phyloP scores from a whole-genome alignment of 2,113 vertebrate genomes.

The Amblyornis subalaris region DNA sequence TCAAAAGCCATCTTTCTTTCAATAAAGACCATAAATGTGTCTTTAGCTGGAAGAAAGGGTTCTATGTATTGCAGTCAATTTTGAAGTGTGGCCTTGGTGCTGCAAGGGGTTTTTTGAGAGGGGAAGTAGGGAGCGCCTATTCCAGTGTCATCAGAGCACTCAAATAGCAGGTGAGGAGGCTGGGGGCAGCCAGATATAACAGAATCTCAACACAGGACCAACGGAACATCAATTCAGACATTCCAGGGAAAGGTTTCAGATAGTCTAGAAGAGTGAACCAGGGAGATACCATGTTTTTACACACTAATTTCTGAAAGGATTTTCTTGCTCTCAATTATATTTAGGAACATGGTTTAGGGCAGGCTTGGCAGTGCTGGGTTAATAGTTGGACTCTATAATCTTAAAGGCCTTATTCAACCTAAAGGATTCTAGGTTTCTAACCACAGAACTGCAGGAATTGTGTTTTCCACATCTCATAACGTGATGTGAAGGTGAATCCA shows the following conservation, averaged over 20 bases:
- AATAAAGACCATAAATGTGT: neutral
- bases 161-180: neutral
- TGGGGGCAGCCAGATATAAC: neutral
- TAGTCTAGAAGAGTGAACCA: neutral
- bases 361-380: neutral
- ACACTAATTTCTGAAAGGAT: neutral
- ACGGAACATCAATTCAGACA: neutral
- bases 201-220: neutral
- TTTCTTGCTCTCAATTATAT: neutral
- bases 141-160: neutral
- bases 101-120: neutral
- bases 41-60: neutral
- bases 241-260: neutral
- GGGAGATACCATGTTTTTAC: neutral
- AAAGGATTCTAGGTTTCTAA: neutral
- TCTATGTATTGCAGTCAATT: neutral
- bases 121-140: neutral
- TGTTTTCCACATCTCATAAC: neutral
- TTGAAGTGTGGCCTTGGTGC: rapidly evolving
- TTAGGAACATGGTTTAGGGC: neutral
- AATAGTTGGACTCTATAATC: neutral
- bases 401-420: neutral
- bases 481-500: neutral
- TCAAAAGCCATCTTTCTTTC: neutral
- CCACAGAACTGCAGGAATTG: neutral